phyloP scores from a whole-genome alignment of 2,797 vertebrate genomes.

The Clarias fuscus region DNA sequence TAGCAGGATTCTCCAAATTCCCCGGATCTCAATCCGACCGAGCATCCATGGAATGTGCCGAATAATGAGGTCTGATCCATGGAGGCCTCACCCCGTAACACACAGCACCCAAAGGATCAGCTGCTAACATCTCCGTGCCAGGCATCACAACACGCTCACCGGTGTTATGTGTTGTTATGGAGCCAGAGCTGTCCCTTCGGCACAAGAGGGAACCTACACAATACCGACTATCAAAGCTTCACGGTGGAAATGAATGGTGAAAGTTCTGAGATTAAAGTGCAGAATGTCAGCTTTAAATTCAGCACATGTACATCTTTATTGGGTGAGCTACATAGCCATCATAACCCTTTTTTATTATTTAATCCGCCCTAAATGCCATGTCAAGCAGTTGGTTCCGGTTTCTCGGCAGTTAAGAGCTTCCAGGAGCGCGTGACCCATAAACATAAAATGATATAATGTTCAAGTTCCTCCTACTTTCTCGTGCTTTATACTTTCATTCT shows the following conservation, averaged over 20 bases:
- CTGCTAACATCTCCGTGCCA: too few species aligned
- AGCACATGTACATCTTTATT: not conserved
- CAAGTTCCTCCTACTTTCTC: not conserved
- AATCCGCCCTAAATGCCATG: constrained; percentile 2
- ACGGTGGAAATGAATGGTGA: not conserved
- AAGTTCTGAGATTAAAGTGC: not conserved
- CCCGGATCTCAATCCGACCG: too few species aligned
- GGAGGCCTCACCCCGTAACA: too few species aligned
- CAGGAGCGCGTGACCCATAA: constrained; percentile 10
- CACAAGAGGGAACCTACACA: too few species aligned
- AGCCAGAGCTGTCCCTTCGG: too few species aligned
- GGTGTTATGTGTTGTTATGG: too few species aligned
- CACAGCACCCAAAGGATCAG: too few species aligned
- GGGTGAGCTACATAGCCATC: not conserved
- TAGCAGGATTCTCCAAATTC: too few species aligned
- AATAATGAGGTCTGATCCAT: too few species aligned
- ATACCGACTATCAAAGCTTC: too few species aligned
- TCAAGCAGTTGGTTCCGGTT: not conserved
- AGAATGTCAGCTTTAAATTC: not conserved
- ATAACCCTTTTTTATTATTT: constrained; percentile 1
- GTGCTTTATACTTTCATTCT: not conserved
- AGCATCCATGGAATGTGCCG: too few species aligned
- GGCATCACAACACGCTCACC: too few species aligned
- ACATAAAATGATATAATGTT: not conserved
- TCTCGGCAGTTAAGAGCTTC: not conserved